phyloP scores from a whole-genome alignment of 2,888 invertebrate genomes.

The Ecliptopera silaceata region DNA sequence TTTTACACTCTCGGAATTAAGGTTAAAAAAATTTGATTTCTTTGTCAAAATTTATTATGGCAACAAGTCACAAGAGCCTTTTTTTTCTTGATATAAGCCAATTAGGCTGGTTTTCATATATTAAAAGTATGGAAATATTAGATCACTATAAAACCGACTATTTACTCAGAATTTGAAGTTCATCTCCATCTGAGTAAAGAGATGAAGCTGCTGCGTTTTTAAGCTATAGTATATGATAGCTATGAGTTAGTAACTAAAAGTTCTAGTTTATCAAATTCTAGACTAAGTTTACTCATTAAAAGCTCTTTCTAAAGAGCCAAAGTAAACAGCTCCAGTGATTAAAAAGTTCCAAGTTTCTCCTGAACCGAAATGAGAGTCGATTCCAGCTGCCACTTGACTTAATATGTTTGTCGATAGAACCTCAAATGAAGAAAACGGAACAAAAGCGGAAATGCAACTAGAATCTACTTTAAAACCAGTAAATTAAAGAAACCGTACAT shows the following conservation, averaged over 20 bases:
- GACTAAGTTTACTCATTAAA: conserved; percentile 27
- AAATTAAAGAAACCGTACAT: too few species aligned
- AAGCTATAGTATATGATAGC: neutral
- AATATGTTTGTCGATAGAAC: conserved; percentile 27
- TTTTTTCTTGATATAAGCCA: too few species aligned
- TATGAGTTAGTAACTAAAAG: neutral
- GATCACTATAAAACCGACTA: too few species aligned
- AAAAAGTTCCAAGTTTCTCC: conserved; percentile 27
- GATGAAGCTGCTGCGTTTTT: too few species aligned
- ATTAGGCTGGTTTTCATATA: too few species aligned
- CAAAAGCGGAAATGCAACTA: conserved; percentile 4
- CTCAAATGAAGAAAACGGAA: conserved; percentile 21
- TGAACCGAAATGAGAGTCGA: conserved; percentile 30
- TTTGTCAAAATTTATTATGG: too few species aligned
- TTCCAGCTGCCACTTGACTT: conserved; percentile 32
- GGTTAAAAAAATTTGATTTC: too few species aligned
- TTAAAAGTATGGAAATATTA: too few species aligned
- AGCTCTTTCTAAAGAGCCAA: conserved; percentile 17
- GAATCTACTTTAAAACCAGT: neutral
- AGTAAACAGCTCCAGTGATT: conserved; percentile 35
- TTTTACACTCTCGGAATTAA: too few species aligned
- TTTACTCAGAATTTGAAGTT: too few species aligned
- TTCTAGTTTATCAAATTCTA: conserved; percentile 3
- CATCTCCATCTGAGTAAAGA: too few species aligned
- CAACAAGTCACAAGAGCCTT: too few species aligned